phyloP scores from a whole-genome alignment of 2,113 vertebrate genomes.

The Pan paniscus region DNA sequence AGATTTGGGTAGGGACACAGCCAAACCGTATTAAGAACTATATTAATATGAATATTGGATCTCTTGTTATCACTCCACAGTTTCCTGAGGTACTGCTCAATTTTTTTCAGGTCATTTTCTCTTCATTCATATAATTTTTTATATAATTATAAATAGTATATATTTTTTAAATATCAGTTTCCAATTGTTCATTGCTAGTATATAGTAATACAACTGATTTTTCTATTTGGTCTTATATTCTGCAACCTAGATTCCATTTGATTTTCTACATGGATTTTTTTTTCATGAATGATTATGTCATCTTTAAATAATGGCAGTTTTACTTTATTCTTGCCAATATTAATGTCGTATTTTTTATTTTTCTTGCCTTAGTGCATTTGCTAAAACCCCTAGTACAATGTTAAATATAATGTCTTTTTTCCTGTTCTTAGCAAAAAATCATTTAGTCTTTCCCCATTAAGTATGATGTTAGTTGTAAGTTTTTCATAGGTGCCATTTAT shows the following conservation, averaged over 20 bases:
- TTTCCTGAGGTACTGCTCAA: background rate
- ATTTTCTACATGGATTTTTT: background rate
- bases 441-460: no score
- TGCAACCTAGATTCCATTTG: background rate
- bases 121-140: background rate
- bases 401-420: no score
- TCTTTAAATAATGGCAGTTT: background rate
- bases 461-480: no score
- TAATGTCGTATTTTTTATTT: no score
- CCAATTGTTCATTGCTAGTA: no score
- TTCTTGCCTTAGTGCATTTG: no score
- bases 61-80: background rate
- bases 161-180: background rate
- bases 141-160: background rate
- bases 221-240: background rate
- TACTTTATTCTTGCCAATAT: background rate
- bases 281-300: no score
- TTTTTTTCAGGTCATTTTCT: background rate
- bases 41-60: background rate
- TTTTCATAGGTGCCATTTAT: no score
- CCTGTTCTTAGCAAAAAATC: no score
- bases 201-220: background rate
- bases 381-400: no score
- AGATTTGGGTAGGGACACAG: no score
- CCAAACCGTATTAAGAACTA: no score